Base-by-base conservation (phyloP, 2,797 vertebrate species). In the Poeciliopsis gracilis region DNA sequence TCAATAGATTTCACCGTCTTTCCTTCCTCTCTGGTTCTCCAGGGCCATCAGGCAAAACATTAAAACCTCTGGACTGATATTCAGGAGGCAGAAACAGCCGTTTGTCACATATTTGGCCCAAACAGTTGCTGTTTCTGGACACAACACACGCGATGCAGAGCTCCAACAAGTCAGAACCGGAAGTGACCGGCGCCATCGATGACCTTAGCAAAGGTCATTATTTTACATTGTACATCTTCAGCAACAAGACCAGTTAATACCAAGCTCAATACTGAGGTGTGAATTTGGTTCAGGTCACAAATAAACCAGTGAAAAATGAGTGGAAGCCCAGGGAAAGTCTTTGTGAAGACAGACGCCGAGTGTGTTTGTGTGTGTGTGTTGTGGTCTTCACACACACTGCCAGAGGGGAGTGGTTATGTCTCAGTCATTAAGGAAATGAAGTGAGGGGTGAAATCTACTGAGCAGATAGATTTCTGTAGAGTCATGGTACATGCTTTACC, bases 391-490 rank as follows among this genome's bases (percentile, higher is more conserved):
- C 85, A 90, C 85, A 90, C 86, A 90, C 72, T 67, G 66, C 70
- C 46, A 76, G 76, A 76, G 79, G 76, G 84, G 80, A 82, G 82
- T 76, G 87, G 73, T 81, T 80, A 78, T 83, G 84, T 88, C 93
- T 93, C 89, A 90, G 85, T 91, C 93, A 93, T 93, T 93, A 94
- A 92, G 87, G 80, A 92, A 93, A 92, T 93, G 85, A 94, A 93
- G 86, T 84, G 93, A 94, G 90, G 91, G 92, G 89, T 90, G 91
- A 93, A 93, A 93, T 93, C 91, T 91, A 88, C 87, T 86, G 82
- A 88, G 87, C 82, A 86, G 88, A 92, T 90, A 90, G 79, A 92
- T 90, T 91, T 92, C 84, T 88, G 89, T 85, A 75, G 89, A 92
- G 91, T 92, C 90, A 93, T 93, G 89, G 90, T 93, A 91, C 92